Evolutionary conservation across 92 coral and sea anemone genomes (phyloP), one percentile per base, ranked within the genome.

Genomic region (Nematostella vectensis): DNA sequence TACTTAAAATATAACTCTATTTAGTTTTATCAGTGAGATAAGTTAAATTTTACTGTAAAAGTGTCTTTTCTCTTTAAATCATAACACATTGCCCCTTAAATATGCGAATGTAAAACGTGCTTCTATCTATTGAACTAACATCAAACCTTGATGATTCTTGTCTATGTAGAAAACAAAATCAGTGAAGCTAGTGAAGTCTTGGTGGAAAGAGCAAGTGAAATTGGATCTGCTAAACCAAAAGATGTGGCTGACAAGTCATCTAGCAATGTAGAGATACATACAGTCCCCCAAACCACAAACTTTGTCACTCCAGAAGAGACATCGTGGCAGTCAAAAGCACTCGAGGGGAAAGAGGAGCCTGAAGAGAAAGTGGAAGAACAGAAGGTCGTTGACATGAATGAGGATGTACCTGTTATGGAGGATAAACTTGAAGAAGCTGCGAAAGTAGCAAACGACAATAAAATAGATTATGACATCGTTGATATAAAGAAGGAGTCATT

Each of bases 211-310:
- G 0, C 39, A 18, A 54, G 63, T 60, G 29, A 65, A 54, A 38
- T 45, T 20, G 43, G 36, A n/a, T 36, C 61, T 37, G 82, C 55
- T 16, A 55, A 66, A 29, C 52, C 56, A 39, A 75, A 66, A 3
- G 74, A 67, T 8, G 74, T 53, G 30, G 75, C 57, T 13, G 61
- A 47, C 17, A 10, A 28, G 1, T 2, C 42, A 0, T 43, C 43
- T 30, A 55, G 74, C 28, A 65, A 63, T n/a, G 61, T 45, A 27
- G 76, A 79, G 22, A 39, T 69, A 1, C 49, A 29, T 11, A 67
- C 68, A 39, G 30, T 66, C n/a, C 38, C 68, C 17, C 57, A 79
- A 40, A 67, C 50, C 18, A 42, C 54, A 4, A 78, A 48, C 43
- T 54, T 16, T 61, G 28, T 43, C 24, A 18, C 45, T 20, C 38